Conservation (phyloP, 2,888 invertebrate species). For the Helicoverpa assulta region DNA sequence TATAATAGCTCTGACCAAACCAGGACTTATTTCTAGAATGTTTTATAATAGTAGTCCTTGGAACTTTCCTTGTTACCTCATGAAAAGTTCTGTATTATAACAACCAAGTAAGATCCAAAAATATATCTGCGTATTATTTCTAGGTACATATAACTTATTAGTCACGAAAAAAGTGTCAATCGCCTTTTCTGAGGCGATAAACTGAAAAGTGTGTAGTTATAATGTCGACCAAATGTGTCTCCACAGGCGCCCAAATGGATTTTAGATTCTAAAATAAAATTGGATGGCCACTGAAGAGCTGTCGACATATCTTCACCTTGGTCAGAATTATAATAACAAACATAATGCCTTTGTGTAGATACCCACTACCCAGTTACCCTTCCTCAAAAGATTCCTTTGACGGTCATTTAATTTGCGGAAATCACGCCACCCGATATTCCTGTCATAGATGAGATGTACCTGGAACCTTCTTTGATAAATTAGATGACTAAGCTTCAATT, state of each 20-base stretch:
- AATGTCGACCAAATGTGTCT: neutral
- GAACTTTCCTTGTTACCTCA: no score
- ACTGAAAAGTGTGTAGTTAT: no score
- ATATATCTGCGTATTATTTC: neutral
- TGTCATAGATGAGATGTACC: neutral
- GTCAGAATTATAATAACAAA: no score
- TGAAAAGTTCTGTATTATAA: neutral
- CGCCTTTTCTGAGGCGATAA: neutral
- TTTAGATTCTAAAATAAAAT: neutral
- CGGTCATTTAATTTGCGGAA: slow-evolving; percentile 2
- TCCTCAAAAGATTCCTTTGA: neutral
- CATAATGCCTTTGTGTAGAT: neutral
- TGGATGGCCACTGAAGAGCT: neutral
- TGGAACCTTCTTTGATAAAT: neutral
- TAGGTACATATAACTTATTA: neutral
- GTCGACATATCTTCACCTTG: no score
- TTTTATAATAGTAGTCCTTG: no score
- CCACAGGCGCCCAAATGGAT: neutral
- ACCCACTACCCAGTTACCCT: neutral
- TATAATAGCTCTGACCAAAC: neutral
- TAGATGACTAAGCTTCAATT: neutral
- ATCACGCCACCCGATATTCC: slow-evolving; percentile 1
- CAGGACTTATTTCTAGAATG: no score
- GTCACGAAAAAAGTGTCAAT: neutral
- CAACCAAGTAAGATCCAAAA: no score